Evolutionary conservation across 2,888 invertebrate genomes (phyloP).

Genomic region (Iselma pallidipennis): DNA sequence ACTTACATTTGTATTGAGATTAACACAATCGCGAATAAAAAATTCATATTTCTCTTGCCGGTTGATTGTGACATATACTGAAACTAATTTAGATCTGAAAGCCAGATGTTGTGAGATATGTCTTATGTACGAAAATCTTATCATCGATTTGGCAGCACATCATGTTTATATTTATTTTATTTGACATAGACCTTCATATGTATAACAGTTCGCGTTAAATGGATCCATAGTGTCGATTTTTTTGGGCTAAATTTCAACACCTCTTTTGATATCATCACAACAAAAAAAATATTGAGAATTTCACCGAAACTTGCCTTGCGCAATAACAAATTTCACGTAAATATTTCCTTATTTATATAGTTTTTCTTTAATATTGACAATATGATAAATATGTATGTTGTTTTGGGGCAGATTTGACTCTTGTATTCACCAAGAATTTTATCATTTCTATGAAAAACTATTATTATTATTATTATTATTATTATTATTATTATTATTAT

Average conservation of each 20-base stretch:
- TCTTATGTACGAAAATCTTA: neutral
- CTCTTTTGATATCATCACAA: too few species aligned
- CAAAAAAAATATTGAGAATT: neutral
- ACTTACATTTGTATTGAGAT: neutral
- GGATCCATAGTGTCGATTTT: too few species aligned
- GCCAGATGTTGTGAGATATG: neutral
- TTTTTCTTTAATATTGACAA: neutral
- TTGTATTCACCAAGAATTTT: too few species aligned
- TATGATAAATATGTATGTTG: neutral
- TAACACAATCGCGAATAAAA: neutral
- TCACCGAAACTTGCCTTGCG: neutral
- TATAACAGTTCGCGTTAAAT: too few species aligned
- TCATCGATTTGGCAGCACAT: neutral
- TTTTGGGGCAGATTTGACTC: too few species aligned
- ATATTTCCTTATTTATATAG: neutral
- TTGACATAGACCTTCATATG: neutral
- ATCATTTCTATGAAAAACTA: too few species aligned
- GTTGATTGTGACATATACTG: neutral
- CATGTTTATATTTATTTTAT: slow-evolving; percentile 1
- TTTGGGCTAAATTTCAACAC: too few species aligned
- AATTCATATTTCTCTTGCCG: neutral
- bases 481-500: too few species aligned
- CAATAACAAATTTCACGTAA: neutral
- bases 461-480: too few species aligned
- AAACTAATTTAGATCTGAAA: neutral